phyloP scores from a whole-genome alignment of 1,140 invertebrate genomes.

The Mactra quadrangularis region DNA sequence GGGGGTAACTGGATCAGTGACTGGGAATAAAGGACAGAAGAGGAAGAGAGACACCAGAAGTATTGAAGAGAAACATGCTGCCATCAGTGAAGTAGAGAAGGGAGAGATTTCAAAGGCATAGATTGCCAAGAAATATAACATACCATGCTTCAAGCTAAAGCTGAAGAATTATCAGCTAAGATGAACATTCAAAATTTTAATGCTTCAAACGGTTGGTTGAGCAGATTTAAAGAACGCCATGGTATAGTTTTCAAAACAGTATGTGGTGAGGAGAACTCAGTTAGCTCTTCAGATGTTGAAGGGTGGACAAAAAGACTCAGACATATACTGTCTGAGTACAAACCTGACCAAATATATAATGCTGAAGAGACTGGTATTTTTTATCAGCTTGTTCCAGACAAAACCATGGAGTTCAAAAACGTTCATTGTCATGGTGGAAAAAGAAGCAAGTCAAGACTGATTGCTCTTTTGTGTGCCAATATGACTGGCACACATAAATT shows the following conservation, averaged over 20 bases:
- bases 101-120: not conserved
- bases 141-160: not conserved
- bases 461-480: conserved; percentile 83
- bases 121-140: not conserved
- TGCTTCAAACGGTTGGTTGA: not conserved
- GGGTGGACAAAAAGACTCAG: not conserved
- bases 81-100: not conserved
- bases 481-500: conserved; percentile 83
- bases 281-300: not conserved
- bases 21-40: not conserved
- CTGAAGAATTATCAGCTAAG: not conserved
- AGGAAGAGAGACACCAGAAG: not conserved
- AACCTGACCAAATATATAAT: conserved; percentile 59
- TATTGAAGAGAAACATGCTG: not conserved
- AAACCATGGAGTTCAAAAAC: conserved; percentile 58
- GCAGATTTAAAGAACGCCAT: conserved; percentile 1
- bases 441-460: conserved; percentile 83
- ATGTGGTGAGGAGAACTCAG: not conserved
- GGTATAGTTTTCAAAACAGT: not conserved
- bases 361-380: conserved; percentile 67
- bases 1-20: not conserved
- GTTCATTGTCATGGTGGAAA: conserved; percentile 74
- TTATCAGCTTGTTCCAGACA: conserved; percentile 59
- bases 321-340: not conserved
- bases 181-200: not conserved